Conservation (phyloP, 2,888 invertebrate species). For the Mimachlamys varia region DNA sequence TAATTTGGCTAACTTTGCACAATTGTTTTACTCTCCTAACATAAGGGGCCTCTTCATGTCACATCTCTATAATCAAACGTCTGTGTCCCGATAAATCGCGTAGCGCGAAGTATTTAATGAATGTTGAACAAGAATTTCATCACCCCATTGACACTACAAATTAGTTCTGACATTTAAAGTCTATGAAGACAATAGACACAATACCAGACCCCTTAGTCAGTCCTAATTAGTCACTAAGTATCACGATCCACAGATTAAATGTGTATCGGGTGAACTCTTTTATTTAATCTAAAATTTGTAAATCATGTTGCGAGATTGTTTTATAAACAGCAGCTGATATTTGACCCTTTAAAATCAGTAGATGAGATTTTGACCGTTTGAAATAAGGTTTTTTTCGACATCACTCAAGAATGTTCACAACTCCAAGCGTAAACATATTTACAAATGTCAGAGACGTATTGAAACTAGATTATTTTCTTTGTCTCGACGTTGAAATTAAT, state of each 20-base stretch:
- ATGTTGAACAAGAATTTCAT: neutral
- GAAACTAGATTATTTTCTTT: no score
- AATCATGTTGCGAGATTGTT: no score
- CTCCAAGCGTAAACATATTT: neutral
- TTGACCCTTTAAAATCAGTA: no score
- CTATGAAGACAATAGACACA: neutral
- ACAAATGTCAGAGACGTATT: neutral
- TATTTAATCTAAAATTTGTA: no score
- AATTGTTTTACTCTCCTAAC: neutral
- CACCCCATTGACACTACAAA: neutral
- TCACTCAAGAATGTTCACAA: no score
- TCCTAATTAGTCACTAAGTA: neutral
- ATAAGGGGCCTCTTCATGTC: neutral
- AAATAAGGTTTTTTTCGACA: no score
- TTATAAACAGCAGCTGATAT: no score
- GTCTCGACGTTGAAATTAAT: no score
- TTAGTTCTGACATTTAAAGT: neutral
- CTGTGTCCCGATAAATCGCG: neutral
- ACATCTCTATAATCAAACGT: neutral
- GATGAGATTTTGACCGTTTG: no score
- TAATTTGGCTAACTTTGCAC: neutral
- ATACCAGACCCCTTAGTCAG: constrained; percentile 3
- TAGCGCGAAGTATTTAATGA: neutral
- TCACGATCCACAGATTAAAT: neutral
- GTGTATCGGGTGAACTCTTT: neutral